Evolutionary conservation across 2,113 vertebrate species (phyloP).

Genomic region (Cyprinodon variegatus): DNA sequence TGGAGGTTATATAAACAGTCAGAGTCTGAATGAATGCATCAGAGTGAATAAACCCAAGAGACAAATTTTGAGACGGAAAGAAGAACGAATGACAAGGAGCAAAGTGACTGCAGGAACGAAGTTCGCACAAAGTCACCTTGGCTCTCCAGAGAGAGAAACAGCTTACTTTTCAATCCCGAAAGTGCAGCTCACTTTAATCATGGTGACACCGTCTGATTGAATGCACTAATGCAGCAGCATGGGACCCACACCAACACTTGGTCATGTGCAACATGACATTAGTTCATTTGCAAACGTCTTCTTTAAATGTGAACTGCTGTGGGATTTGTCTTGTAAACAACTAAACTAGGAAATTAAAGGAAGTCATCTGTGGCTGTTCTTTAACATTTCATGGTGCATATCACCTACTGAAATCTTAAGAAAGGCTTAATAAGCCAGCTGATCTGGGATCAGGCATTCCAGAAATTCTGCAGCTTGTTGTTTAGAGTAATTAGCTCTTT

Average conservation of each 20-base stretch:
- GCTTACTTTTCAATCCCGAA: constrained; percentile 57
- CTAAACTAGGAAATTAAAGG: background rate
- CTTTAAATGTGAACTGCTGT: background rate
- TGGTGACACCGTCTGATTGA: constrained; percentile 15
- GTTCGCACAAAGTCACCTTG: constrained; percentile 67
- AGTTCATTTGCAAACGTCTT: background rate
- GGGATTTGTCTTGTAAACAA: background rate
- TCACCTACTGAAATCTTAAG: background rate
- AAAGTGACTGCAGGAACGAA: constrained; percentile 47
- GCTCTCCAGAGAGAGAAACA: constrained; percentile 50
- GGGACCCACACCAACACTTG: constrained; percentile 7
- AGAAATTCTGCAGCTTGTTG: constrained; percentile 1
- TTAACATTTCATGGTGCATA: background rate
- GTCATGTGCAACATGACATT: background rate
- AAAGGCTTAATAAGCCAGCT: background rate
- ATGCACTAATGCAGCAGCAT: constrained; percentile 27
- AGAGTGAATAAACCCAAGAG: constrained; percentile 37
- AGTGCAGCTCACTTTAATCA: constrained; percentile 32
- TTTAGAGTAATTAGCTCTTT: background rate
- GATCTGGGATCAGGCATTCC: background rate
- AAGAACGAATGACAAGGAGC: constrained; percentile 30
- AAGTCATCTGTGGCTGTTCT: background rate
- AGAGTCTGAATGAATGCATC: background rate
- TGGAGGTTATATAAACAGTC: constrained; percentile 11
- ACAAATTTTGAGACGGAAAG: constrained; percentile 20